Percentiles rank a stretch among this genome's conserved stretches.
Evolutionary conservation across 2,113 vertebrate species (phyloP).

Genomic region (Coreoperca whiteheadi): DNA sequence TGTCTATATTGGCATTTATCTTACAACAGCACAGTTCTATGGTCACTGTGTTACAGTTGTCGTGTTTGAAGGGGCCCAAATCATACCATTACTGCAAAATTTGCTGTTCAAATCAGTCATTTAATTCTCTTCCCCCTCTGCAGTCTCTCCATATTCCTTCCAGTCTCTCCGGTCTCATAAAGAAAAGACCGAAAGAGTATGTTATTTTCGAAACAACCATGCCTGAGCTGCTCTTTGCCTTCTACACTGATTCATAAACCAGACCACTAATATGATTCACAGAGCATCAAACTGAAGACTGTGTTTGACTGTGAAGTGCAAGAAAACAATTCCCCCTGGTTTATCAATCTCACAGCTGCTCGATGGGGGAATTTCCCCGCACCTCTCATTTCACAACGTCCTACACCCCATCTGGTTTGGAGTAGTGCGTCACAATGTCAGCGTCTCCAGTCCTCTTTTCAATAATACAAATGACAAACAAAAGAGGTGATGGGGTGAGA

Average conservation of each 20-base stretch:
- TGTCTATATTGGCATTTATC: neutral
- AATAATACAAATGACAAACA: constrained; percentile 52
- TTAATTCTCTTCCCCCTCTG: neutral
- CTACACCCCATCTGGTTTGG: constrained; percentile 28
- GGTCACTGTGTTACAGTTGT: neutral
- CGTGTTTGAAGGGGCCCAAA: neutral
- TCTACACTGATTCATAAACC: constrained; percentile 56
- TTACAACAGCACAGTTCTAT: neutral
- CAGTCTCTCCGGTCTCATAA: neutral
- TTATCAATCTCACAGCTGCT: constrained; percentile 46
- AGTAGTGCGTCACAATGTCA: constrained; percentile 24
- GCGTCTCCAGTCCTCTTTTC: constrained; percentile 50
- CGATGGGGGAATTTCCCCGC: constrained; percentile 53
- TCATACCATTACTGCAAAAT: neutral
- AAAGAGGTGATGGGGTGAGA: neutral
- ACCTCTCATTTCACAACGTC: constrained; percentile 47
- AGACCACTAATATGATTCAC: constrained; percentile 64
- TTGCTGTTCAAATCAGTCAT: neutral
- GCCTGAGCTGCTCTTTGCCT: constrained; percentile 11
- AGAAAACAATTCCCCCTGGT: constrained; percentile 47
- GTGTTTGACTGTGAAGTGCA: constrained; percentile 59
- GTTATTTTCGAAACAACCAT: constrained; percentile 29
- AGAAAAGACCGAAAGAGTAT: neutral
- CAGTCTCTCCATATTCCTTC: neutral
- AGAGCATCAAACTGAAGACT: constrained; percentile 39